Base-by-base conservation (phyloP, 2,113 vertebrate species). In the Tetraodon nigroviridis region DNA sequence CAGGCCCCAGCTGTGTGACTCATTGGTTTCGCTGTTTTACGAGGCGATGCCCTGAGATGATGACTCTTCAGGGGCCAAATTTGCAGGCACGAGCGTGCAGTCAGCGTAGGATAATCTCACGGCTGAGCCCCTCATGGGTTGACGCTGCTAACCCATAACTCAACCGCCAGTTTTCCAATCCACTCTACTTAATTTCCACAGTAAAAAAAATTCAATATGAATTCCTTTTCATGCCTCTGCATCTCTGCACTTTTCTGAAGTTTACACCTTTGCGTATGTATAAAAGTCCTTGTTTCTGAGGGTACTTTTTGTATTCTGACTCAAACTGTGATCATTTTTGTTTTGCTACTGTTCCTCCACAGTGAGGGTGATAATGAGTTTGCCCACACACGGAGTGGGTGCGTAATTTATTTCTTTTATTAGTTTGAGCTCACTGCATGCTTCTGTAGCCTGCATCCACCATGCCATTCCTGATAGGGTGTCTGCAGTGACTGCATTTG, bases 1-100 rank as follows among this genome's bases (percentile, higher is more conserved):
- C 50, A n/a, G n/a, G 73, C 74, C 68, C 55, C 41, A 53, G 61
- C 16, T 4, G 50, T 32, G 50, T 24, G 64, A 70, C 51, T 69
- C 59, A 56, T 48, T 47, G 6, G 4, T 70, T 67, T 57, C 69
- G 71, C 67, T 84, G 71, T 76, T 70, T 65, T 66, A 64, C 67
- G 42, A 58, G 61, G 50, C 58, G 49, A 47, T 1, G 0, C 49
- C 61, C 64, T 10, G 64, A 77, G 76, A 27, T 6, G 24, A 27
- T 27, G 24, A 54, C 58, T 58, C 24, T 6, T 58, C 62, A 24
- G 20, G 64, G 59, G 22, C 8, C 64, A 55, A 32, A 70, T 74
- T 76, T 71, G 71, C 7, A 7, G 17, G 29, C 40, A 40, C 71
- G 22, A 6, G 45, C 29, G 55, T 15, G 0, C 47, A 12, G 27